A percentile compares a stretch with the other conserved stretches of the same genome.
Evolutionary conservation across 2,113 vertebrate species (phyloP).

Genomic region (Hyla sarda): DNA sequence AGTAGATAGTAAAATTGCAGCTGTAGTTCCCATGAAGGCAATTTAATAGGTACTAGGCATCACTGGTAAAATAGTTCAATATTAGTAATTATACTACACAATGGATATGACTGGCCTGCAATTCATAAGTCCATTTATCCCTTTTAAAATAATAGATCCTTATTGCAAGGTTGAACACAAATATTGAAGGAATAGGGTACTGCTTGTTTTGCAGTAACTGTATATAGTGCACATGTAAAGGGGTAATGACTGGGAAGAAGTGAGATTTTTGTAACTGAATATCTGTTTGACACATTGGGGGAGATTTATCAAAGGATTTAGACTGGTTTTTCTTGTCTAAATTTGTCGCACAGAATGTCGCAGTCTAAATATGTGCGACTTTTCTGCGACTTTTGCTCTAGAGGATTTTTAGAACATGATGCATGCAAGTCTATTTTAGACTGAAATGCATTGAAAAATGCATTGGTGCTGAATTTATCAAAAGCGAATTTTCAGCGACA

Average conservation of each 20-base stretch:
- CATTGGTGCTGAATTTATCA: too few species aligned
- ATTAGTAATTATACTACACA: background rate
- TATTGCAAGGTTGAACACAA: background rate
- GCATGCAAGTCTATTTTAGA: too few species aligned
- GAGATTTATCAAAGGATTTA: too few species aligned
- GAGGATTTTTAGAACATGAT: too few species aligned
- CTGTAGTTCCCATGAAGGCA: background rate
- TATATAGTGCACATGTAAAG: background rate
- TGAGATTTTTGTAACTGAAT: background rate
- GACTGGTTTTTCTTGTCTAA: too few species aligned
- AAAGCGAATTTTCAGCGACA: too few species aligned
- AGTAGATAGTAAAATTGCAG: background rate
- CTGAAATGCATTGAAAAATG: too few species aligned
- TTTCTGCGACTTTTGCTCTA: too few species aligned
- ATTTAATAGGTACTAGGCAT: background rate
- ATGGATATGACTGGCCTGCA: background rate
- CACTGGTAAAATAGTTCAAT: background rate
- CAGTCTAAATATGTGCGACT: too few species aligned
- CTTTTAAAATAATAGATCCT: background rate
- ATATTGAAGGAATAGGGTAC: background rate
- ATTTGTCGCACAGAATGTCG: too few species aligned
- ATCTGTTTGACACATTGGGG: too few species aligned
- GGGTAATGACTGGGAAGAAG: background rate
- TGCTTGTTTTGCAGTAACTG: background rate
- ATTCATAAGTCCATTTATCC: background rate